A percentile compares a stretch with the other conserved stretches of the same genome.
Conservation (phyloP, 2,888 invertebrate genomes). For the Beris chalybata region DNA sequence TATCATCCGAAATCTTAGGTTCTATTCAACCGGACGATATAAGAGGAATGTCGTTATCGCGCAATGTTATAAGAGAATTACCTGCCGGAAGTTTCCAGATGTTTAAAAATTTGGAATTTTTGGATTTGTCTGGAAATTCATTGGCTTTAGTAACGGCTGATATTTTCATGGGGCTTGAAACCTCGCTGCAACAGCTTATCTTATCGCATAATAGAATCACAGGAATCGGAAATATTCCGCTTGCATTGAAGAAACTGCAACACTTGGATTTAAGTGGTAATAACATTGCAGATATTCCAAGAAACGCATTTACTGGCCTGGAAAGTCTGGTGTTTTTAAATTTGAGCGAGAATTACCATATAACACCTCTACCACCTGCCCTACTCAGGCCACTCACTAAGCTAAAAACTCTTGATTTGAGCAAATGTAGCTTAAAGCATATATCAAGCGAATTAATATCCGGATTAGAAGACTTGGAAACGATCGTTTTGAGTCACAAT, state of each 20-base stretch:
- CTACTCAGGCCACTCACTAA: constrained; percentile 72
- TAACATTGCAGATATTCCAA: constrained; percentile 70
- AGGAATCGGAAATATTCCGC: constrained; percentile 65
- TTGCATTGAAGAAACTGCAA: constrained; percentile 66
- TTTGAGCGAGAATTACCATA: constrained; percentile 72
- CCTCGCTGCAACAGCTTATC: constrained; percentile 70
- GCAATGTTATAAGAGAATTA: constrained; percentile 84
- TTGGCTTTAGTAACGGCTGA: constrained; percentile 70
- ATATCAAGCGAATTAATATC: constrained; percentile 73
- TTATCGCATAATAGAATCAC: constrained; percentile 75
- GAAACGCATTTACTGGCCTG: constrained; percentile 68
- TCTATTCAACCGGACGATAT: constrained; percentile 70
- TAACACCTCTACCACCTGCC: constrained; percentile 65
- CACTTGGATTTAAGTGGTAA: constrained; percentile 79
- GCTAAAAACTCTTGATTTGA: constrained; percentile 72
- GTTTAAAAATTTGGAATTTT: constrained; percentile 68
- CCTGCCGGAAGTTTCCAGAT: constrained; percentile 78
- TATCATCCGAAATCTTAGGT: constrained; percentile 76
- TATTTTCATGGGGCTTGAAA: constrained; percentile 76
- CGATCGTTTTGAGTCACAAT: constrained; percentile 73
- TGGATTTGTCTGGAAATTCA: constrained; percentile 81
- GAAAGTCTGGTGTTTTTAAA: constrained; percentile 72
- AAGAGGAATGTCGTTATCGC: constrained; percentile 72
- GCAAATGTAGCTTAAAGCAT: constrained; percentile 72
- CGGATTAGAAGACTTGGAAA: constrained; percentile 67